Evolutionary conservation across 1,140 invertebrate genomes (phyloP), one percentile per base, ranked within the genome.

Genomic region (Akabosia matsudoensis): DNA sequence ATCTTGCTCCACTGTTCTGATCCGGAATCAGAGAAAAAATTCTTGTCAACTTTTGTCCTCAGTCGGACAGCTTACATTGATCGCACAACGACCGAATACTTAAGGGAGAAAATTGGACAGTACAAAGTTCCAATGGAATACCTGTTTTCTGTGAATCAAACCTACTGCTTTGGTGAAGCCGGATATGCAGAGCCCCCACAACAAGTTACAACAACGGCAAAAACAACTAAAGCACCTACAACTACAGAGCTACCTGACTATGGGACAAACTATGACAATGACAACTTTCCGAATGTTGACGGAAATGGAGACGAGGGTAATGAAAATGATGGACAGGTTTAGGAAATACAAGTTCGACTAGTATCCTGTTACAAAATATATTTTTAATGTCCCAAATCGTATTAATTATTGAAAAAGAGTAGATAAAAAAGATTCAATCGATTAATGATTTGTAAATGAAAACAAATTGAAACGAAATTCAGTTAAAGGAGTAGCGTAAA

Each of bases 1-100:
- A 85, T 95, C 34, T 85, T 95, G 14, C 88, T 95, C 82, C 93
- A 95, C 82, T 95, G 93, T 80, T 92, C 92, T 1, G 92, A 94
- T 82, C 92, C 94, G 18, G 85, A 89, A 88, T 31, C 92, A 81
- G 91, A 89, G 74, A 89, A 91, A 0, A 87, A 92, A 61, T 95
- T 94, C 83, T 85, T 95, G 4, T 93, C 92, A 30, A 92, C 92
- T n/a, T 91, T 94, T 81, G 89, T 94, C 56, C 88, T 95, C 84
- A 92, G 92, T 56, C 86, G 92, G 33, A 86, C 89, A 78, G 82
- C 85, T 0, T 84, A 82, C 14, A 83, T 92, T 16, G 89, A 87
- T 1, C 82, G 84, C 34, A 90, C 91, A 81, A 90, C 91, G 26
- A 88, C 87, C 70, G 85, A 88, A 80, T 84, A 88, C 85, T 80